phyloP scores from a whole-genome alignment of 2,113 vertebrate genomes.

The Channa maculata region DNA sequence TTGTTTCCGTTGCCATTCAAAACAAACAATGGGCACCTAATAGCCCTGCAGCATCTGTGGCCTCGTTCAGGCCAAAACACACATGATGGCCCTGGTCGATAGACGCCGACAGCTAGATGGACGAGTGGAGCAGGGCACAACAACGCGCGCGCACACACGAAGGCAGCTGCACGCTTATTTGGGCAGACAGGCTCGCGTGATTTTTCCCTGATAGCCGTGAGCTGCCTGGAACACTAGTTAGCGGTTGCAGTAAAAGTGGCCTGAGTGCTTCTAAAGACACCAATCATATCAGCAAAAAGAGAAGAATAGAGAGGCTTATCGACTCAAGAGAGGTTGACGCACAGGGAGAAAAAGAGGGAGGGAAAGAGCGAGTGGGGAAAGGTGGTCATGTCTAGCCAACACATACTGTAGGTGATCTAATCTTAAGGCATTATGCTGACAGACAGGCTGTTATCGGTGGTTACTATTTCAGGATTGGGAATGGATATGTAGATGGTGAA shows the following conservation, averaged over 20 bases:
- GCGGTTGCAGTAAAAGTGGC: conserved; percentile 79
- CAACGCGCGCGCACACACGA: conserved; percentile 27
- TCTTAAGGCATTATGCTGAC: conserved; percentile 62
- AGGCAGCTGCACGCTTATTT: conserved; percentile 45
- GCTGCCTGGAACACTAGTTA: conserved; percentile 81
- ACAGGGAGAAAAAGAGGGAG: conserved; percentile 29
- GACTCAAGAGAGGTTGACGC: conserved; percentile 66
- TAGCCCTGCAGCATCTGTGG: conserved; percentile 84
- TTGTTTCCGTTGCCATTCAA: conserved; percentile 87
- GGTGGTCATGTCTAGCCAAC: conserved; percentile 58
- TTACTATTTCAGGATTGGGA: conserved; percentile 35
- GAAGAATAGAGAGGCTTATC: conserved; percentile 77
- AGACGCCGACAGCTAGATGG: conserved; percentile 83
- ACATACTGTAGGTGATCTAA: conserved; percentile 76
- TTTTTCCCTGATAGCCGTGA: conserved; percentile 71
- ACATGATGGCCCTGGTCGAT: conserved; percentile 83
- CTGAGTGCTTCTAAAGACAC: conserved; percentile 81
- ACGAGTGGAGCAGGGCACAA: conserved; percentile 61
- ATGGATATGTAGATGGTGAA: conserved; percentile 32
- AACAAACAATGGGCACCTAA: conserved; percentile 89
- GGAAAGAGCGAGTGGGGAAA: conserved; percentile 26
- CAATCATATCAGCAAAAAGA: conserved; percentile 82
- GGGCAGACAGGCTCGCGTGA: conserved; percentile 39
- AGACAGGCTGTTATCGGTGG: conserved; percentile 52
- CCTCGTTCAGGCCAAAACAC: conserved; percentile 75